Percentiles rank a stretch among this genome's conserved stretches.
Conservation (phyloP, 2,888 invertebrate species). For the Hirtodrosophila alboralis region DNA sequence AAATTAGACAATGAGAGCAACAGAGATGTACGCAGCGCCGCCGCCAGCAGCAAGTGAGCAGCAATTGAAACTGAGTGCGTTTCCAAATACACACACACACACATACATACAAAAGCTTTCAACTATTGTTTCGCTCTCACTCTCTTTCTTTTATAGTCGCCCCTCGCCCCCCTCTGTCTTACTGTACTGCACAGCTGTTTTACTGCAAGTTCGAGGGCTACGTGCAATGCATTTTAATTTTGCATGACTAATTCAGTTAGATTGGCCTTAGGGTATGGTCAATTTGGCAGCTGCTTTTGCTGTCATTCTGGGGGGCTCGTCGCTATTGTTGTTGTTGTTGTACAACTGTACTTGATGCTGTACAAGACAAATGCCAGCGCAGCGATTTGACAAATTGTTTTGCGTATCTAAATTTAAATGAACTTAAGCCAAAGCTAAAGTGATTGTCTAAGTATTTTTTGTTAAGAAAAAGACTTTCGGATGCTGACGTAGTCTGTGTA, state of each 20-base stretch:
- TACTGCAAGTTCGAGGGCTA: conserved; percentile 45
- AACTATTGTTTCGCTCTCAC: conserved; percentile 7
- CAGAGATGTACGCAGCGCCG: conserved; percentile 41
- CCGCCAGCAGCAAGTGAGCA: conserved; percentile 62
- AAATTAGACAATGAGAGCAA: conserved; percentile 41
- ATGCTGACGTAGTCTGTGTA: conserved; percentile 60
- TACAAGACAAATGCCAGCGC: conserved; percentile 42
- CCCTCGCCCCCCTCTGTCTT: conserved; percentile 1
- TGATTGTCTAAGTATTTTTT: conserved; percentile 15
- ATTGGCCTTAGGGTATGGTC: conserved; percentile 25
- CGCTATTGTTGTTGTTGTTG: conserved; percentile 33
- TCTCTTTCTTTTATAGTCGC: conserved; percentile 12
- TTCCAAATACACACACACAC: conserved; percentile 30
- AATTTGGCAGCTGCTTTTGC: neutral
- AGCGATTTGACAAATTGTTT: conserved; percentile 63
- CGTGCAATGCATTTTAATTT: conserved; percentile 30
- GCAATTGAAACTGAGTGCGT: conserved; percentile 70
- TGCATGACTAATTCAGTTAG: conserved; percentile 27
- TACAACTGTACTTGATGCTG: conserved; percentile 66
- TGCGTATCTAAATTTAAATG: conserved; percentile 68
- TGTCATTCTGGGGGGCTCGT: conserved; percentile 56
- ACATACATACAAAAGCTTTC: conserved; percentile 50
- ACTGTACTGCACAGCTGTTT: conserved; percentile 44
- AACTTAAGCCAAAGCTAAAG: conserved; percentile 50
- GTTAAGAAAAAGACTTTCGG: conserved; percentile 29